Evolutionary conservation across 2,888 invertebrate genomes (phyloP), one percentile per base, ranked within the genome.

Genomic region (Psococerastis gibbosa): DNA sequence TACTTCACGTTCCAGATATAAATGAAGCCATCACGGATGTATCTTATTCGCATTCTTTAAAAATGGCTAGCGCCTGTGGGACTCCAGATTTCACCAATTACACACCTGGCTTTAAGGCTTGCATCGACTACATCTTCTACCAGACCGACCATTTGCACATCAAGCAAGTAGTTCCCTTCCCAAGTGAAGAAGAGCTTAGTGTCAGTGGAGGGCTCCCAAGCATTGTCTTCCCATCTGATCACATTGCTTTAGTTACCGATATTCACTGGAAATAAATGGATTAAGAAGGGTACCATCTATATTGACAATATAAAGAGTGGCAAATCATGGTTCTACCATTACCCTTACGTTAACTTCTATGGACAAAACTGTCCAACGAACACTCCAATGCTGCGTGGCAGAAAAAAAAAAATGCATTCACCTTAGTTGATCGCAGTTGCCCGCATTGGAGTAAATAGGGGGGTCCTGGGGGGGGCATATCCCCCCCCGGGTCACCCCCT

Each of bases 41-140:
- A 4, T 66, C 66, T 11, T 62, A 88, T 2, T 55, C 59, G 3
- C 87, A 89, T 57, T 65, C 70, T 9, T 67, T 73, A 41, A 55
- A 63, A 9, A 64, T 89, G 48, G 64, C 55, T 15, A 88, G 87
- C 59, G 88, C 87, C 0, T 88, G 83, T 63, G 89, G 88, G 1
- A 76, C 75, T 15, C 83, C 85, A 0, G 64, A 69, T 33, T 89
- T 74, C 55, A 92, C 92, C 0, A 91, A 91, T 60, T 91, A 73
- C 54, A 88, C 88, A 0, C 65, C 65, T 1, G 73, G 70, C 1
- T 94, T 91, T 64, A 70, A 77, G 9, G 91, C 76, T 41, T 89
- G 89, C 46, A 65, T 95, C 45, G 95, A 95, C 64, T 94, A 94
- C 55, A 91, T 95, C 54, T 91, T 76, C 61, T 82, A 80, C 55